Base-by-base conservation (phyloP, 2,888 invertebrate species). In the Bombylius discolor region DNA sequence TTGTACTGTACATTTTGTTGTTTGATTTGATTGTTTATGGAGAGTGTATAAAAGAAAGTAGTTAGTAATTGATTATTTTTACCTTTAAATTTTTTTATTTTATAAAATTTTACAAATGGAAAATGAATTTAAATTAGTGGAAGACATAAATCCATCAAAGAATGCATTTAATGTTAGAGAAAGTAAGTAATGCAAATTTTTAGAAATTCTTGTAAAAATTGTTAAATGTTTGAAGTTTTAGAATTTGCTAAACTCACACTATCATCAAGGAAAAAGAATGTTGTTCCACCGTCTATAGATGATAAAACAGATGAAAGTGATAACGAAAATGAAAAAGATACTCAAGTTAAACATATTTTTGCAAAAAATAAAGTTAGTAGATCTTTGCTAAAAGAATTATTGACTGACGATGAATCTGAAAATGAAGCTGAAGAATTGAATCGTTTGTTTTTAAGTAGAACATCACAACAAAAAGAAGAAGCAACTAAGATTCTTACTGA, bases 231-330 rank as follows among this genome's bases (percentile, higher is more conserved):
- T 12, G 53, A 42, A n/a, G 6, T 7, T 57, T 8, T 50, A 68
- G 68, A 67, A 60, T 72, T 73, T 53, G 63, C 70, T 3, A 73
- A 72, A 61, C 60, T 72, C 46, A 72, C 72, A n/a, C 64, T 72
- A 4, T 70, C 71, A 5, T 70, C 72, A 3, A 65, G 63, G 42
- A 67, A 67, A 61, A 66, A 67, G 52, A 42, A 8, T 42, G 39
- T 11, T 42, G 9, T 11, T 11, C 34, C 34, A 8, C 34, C 5
- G 8, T 7, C 34, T 8, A 36, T 36, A 8, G 34, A 36, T 5
- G 8, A 36, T 8, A 8, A 36, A 2, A 11, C 4, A 4, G 39
- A 11, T 42, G 1, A 42, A 4, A 42, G 39, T 42, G 39, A 42
- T 11, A 42, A 11, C 11, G 39, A 42, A 11, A 11, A 42, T 42